Evolutionary conservation across 2,888 invertebrate genomes (phyloP).

Genomic region (Drymonia ruficornis): DNA sequence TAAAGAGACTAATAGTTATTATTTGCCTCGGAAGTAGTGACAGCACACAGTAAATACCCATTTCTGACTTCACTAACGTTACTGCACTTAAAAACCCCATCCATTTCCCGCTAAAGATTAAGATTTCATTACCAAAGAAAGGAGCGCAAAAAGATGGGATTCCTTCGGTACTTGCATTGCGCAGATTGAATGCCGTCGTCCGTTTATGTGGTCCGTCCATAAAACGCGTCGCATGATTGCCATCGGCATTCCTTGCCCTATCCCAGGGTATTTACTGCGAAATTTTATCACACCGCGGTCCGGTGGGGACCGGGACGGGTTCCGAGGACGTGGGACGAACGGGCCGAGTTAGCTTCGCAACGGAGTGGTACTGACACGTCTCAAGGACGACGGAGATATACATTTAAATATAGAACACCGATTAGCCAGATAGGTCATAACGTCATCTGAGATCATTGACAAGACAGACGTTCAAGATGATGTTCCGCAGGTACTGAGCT

Average conservation of each 20-base stretch:
- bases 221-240: conserved; percentile 56
- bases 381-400: conserved; percentile 1
- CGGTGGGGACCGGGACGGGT: conserved; percentile 50
- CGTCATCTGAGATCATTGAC: too few species aligned
- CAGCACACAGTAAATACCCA: too few species aligned
- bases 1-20: too few species aligned
- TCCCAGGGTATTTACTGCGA: conserved; percentile 57
- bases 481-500: too few species aligned
- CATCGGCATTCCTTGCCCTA: conserved; percentile 57
- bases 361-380: neutral
- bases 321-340: conserved; percentile 49
- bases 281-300: conserved; percentile 58
- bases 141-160: conserved; percentile 32
- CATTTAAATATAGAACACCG: too few species aligned
- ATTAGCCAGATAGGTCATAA: too few species aligned
- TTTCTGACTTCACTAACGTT: neutral
- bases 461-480: too few species aligned
- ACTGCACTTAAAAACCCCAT: neutral
- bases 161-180: conserved; percentile 19
- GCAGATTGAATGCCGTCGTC: conserved; percentile 44
- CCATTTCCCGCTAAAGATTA: conserved; percentile 11
- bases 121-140: conserved; percentile 31
- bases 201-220: conserved; percentile 45
- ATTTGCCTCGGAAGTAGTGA: too few species aligned
- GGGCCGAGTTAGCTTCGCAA: conserved; percentile 18